Evolutionary conservation across 2,888 invertebrate species (phyloP).

Genomic region (Lottia gigantea): DNA sequence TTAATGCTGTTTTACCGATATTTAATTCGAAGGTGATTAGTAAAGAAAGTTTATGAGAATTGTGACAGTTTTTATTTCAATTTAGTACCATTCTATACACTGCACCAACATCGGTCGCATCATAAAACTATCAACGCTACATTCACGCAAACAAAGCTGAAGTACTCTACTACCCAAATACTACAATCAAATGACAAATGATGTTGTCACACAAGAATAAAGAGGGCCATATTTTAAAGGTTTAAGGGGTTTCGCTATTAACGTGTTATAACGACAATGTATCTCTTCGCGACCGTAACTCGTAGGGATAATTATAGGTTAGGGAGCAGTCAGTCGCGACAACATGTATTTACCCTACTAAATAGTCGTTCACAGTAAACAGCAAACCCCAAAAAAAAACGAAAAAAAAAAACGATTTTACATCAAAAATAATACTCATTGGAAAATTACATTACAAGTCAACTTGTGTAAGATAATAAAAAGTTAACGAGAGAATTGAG

Average conservation of each 20-base stretch:
- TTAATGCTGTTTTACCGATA: too few relatives aligned
- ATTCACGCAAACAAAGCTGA: neutral
- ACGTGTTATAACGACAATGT: neutral
- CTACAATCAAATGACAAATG: neutral
- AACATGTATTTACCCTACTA: neutral
- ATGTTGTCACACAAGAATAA: conserved; percentile 5
- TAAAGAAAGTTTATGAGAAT: neutral
- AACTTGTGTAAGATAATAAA: too few relatives aligned
- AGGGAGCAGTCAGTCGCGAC: conserved; percentile 2
- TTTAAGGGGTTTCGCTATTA: conserved; percentile 8
- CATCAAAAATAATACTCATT: too few relatives aligned
- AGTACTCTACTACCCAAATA: neutral
- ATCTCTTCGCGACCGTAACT: conserved; percentile 5
- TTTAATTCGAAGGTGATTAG: too few relatives aligned
- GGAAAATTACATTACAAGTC: too few relatives aligned
- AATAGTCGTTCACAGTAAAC: neutral
- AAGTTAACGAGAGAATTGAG: too few relatives aligned
- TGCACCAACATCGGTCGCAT: neutral
- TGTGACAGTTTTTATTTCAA: neutral
- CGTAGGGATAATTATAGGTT: neutral
- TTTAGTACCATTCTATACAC: neutral
- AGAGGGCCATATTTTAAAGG: conserved; percentile 7
- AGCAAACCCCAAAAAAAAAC: too few relatives aligned
- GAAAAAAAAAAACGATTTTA: too few relatives aligned
- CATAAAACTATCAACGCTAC: neutral